Evolutionary conservation across 2,113 vertebrate genomes (phyloP).

Genomic region (Danionella cerebrum): DNA sequence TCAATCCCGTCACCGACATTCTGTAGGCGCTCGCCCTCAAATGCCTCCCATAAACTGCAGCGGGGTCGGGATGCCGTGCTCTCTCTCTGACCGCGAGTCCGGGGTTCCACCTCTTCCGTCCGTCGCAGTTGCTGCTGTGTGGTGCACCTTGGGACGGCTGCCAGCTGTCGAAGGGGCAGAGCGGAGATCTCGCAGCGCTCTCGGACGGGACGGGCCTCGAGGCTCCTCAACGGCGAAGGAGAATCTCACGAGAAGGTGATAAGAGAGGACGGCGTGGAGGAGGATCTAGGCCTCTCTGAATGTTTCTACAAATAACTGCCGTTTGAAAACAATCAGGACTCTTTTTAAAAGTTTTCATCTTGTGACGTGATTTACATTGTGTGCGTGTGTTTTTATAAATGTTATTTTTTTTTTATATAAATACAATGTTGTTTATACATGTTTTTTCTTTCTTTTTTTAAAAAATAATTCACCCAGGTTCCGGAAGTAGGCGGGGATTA

Average conservation of each 20-base stretch:
- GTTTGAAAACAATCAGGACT: too few relatives aligned
- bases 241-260: not conserved
- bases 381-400: too few relatives aligned
- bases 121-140: slow-evolving; percentile 1
- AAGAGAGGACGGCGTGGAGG: not conserved
- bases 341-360: too few relatives aligned
- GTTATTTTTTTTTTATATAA: too few relatives aligned
- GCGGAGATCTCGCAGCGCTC: not conserved
- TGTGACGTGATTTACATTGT: too few relatives aligned
- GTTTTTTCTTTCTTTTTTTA: too few relatives aligned
- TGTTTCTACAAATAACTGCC: not conserved
- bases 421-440: too few relatives aligned
- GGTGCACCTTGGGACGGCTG: slow-evolving; percentile 2
- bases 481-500: too few relatives aligned
- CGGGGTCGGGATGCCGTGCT: not conserved
- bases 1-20: slow-evolving; percentile 77
- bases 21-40: slow-evolving; percentile 13
- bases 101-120: not conserved
- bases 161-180: slow-evolving; percentile 10
- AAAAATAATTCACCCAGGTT: too few relatives aligned
- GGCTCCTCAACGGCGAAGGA: not conserved
- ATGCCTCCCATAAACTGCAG: not conserved
- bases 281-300: not conserved
- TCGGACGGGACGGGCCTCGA: not conserved
- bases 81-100: not conserved